Evolutionary conservation across 2,113 vertebrate genomes (phyloP), one percentile per base, ranked within the genome.

Genomic region (Edolisoma coerulescens): DNA sequence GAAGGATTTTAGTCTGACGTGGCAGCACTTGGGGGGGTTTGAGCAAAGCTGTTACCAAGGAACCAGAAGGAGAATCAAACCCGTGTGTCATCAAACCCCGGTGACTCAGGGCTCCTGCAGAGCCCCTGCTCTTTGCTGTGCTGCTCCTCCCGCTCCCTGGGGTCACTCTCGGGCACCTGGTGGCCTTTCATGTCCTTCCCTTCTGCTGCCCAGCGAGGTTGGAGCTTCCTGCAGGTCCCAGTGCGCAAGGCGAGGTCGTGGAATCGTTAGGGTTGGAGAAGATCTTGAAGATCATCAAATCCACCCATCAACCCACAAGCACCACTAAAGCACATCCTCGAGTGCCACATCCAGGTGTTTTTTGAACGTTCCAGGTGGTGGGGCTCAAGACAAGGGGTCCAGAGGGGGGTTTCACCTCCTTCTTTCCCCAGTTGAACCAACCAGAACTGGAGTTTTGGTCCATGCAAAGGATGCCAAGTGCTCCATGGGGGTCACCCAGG

Each of bases 11-110:
- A 39, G 49, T 50, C 47, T 74, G 86, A 84, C 1, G 20, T 81
- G 5, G 45, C 42, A 50, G 68, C 52, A 37, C 73, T 89, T 77
- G 13, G 9, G 27, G 35, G 83, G 65, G 26, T 82, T 91, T 49
- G 37, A 52, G 53, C 73, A 13, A 33, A 77, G 53, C 84, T 75
- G 84, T 94, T 96, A 74, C 95, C 91, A 91, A 78, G 94, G 75
- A 84, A 63, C 33, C 86, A 10, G 74, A 44, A 2, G 42, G 60
- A 13, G 22, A 53, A 11, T 59, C 37, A 60, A 87, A 84, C 8
- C 77, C 2, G 0, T 6, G 27, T 33, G 79, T 16, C 17, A 10
- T 30, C 85, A 37, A 41, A 26, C 16, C 53, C 13, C 1, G 8
- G 74, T 82, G 92, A 80, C 78, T 92, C 87, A 30, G 75, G 65